phyloP scores from a whole-genome alignment of 2,888 invertebrate species.

The Meta bourneti region DNA sequence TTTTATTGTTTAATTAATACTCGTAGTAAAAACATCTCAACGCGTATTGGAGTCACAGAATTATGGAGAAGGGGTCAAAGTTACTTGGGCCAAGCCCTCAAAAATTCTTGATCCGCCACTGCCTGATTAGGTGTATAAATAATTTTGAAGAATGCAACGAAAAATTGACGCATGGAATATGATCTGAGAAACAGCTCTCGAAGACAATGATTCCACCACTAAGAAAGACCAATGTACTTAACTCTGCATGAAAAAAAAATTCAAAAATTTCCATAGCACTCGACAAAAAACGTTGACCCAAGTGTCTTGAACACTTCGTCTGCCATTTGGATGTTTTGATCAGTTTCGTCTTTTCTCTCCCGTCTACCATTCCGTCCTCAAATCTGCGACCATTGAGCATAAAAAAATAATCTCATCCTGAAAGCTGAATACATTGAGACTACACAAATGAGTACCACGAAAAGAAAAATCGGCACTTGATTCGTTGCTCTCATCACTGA shows the following conservation, averaged over 20 bases:
- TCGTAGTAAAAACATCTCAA: no score
- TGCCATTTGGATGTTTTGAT: background rate
- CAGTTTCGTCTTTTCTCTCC: background rate
- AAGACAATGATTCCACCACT: no score
- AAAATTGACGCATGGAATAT: no score
- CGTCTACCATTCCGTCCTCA: background rate
- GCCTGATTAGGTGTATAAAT: no score
- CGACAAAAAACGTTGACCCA: background rate
- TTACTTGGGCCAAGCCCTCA: no score
- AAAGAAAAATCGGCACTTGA: constrained; percentile 59
- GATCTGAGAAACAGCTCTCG: no score
- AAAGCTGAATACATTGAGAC: constrained; percentile 67
- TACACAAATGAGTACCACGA: constrained; percentile 52
- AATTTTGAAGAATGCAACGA: no score
- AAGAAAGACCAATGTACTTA: no score
- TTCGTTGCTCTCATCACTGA: constrained; percentile 77
- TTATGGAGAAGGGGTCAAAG: no score
- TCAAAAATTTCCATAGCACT: background rate
- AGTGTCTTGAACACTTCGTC: background rate
- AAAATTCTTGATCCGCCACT: no score
- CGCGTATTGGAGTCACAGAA: no score
- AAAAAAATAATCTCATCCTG: constrained; percentile 33
- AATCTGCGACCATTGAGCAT: constrained; percentile 7
- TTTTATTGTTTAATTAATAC: no score
- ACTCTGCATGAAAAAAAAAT: background rate